Base-by-base conservation (phyloP, 2,888 invertebrate species). In the Calameuta pallipes region DNA sequence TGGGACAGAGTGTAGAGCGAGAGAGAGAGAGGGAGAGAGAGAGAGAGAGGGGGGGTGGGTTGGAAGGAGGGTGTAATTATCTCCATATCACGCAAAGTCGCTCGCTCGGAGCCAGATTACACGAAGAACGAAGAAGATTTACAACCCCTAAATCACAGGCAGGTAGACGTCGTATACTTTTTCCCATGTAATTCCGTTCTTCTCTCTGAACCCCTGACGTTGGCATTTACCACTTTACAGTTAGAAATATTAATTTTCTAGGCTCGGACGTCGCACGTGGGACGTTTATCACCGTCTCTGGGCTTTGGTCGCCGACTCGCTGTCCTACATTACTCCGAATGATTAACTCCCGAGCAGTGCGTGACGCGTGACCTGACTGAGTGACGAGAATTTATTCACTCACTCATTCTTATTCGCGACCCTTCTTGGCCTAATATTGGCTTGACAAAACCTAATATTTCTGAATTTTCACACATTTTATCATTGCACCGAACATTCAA, bases 341-440 rank as follows among this genome's bases (percentile, higher is more conserved):
- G 87, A 89, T 89, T 88, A 88, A 89, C 88, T 88, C 86, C 88
- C 87, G 81, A 84, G 86, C 83, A 84, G 85, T 89, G 88, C 89
- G 87, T 88, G 88, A 89, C 88, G 88, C 89, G 87, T 88, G 88
- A 89, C 88, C 88, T 84, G 85, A 85, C 82, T 83, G 85, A 86
- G 83, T 81, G 85, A 87, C 85, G 85, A 81, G 84, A 87, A 87
- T 86, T 87, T 86, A 86, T 87, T 87, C 85, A 81, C 83, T 79
- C 82, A 79, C 80, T 79, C 77, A 56, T 74, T 77, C 78, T 41
- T 41, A 41, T 41, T 41, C 41, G 41, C 41, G 41, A 41, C 15
- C 15, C 41, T 41, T 41, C 41, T 15, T 41, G 15, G 41, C 41
- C 41, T 41, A 41, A 41, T 6, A 1, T 15, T 41, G 41, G 15